These are phyloP conservation scores for Agrenia bidenticulata DNA, from an alignment of 2,888 invertebrate species.

Conservation along the genomic window DNA sequence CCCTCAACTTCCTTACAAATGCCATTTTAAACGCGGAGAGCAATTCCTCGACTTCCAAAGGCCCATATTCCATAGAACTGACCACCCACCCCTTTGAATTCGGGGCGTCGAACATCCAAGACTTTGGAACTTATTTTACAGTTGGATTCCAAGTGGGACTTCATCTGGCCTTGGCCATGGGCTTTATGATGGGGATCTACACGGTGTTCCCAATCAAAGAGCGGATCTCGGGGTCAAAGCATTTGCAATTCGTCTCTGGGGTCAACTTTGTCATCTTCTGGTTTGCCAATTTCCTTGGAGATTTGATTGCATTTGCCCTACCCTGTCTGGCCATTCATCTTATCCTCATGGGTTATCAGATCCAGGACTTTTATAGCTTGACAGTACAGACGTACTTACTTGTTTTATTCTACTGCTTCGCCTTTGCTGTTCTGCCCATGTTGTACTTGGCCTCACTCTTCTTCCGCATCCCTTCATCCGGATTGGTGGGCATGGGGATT, in stretches of 20 bases:
- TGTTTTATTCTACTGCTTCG: constrained; percentile 62
- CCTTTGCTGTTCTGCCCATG: constrained; percentile 30
- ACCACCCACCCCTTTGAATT: constrained; percentile 71
- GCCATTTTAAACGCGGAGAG: constrained; percentile 59
- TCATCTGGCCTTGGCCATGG: constrained; percentile 71
- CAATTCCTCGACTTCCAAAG: constrained; percentile 52
- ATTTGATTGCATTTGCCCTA: constrained; percentile 66
- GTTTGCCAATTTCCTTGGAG: constrained; percentile 68
- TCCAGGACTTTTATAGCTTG: constrained; percentile 41
- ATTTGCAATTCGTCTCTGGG: constrained; percentile 72
- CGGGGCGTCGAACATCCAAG: constrained; percentile 56
- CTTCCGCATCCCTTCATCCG: constrained; percentile 31
- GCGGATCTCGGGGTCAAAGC: constrained; percentile 67
- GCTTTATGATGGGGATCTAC: constrained; percentile 64
- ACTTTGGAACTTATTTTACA: constrained; percentile 46
- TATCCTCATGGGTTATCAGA: constrained; percentile 58
- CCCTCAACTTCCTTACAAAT: constrained; percentile 67
- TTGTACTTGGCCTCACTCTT: constrained; percentile 29
- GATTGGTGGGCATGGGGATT: constrained; percentile 34
- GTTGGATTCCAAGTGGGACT: constrained; percentile 47
- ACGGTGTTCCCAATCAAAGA: constrained; percentile 65
- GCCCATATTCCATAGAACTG: constrained; percentile 57
- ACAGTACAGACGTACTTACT: constrained; percentile 38
- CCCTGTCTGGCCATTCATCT: constrained; percentile 63
- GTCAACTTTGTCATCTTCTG: constrained; percentile 69